phyloP scores from a whole-genome alignment of 2,113 vertebrate genomes.

The Collichthys lucidus region DNA sequence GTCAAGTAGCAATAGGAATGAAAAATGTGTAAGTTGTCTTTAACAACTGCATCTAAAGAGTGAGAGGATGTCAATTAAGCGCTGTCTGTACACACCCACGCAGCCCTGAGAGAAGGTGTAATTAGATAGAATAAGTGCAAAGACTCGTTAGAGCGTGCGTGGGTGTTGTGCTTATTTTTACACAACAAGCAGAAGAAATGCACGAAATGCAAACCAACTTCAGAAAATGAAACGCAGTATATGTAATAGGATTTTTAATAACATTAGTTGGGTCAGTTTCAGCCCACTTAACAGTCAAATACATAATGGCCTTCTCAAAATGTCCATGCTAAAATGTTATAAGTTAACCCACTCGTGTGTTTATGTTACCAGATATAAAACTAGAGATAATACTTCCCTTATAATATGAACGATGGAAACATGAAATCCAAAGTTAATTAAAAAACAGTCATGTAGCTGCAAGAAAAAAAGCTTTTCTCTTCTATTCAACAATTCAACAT shows the following conservation, averaged over 20 bases:
- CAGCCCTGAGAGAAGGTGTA: not conserved
- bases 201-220: not conserved
- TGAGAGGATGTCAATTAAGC: not conserved
- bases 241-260: conserved; percentile 21
- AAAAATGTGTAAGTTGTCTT: not conserved
- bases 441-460: not conserved
- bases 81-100: too few relatives aligned
- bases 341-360: not conserved
- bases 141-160: not conserved
- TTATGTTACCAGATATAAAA: not conserved
- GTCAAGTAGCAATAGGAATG: not conserved
- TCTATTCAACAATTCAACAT: not conserved
- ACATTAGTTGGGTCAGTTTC: not conserved
- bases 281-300: not conserved
- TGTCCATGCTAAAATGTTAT: not conserved
- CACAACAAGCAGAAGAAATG: not conserved
- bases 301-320: not conserved
- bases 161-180: not conserved
- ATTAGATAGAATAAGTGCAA: not conserved
- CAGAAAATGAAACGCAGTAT: not conserved
- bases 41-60: not conserved
- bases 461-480: not conserved
- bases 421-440: not conserved
- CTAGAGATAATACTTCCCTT: not conserved
- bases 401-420: not conserved